These are phyloP conservation scores for Drosophila subobscura DNA, from an alignment of 1,140 invertebrate species.

Conservation along the genomic window DNA sequence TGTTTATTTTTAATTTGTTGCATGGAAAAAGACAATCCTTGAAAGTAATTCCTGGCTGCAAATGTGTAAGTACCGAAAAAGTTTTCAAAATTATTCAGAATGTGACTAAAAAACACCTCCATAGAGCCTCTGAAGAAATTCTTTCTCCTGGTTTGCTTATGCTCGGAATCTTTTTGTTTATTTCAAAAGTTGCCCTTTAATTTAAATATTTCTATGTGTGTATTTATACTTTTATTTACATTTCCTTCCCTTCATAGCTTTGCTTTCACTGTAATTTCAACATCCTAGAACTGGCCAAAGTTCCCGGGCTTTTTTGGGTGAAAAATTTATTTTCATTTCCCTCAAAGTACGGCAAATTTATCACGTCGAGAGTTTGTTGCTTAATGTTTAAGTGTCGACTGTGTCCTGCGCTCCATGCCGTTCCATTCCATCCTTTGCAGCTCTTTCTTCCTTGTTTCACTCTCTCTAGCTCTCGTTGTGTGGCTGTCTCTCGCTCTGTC, in stretches of 20 bases:
- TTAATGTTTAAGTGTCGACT: conserved; percentile 54
- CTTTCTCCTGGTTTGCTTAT: too few relatives aligned
- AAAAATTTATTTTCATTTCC: conserved; percentile 50
- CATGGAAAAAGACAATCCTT: too few relatives aligned
- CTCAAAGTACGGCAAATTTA: conserved; percentile 45
- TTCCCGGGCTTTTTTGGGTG: conserved; percentile 13
- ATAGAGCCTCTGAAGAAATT: too few relatives aligned
- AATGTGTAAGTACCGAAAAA: too few relatives aligned
- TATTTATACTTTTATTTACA: conserved; percentile 16
- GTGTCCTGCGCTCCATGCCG: conserved; percentile 1
- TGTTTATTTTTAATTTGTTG: too few relatives aligned
- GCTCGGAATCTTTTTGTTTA: too few relatives aligned
- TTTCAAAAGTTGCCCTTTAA: not conserved
- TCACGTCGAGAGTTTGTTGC: conserved; percentile 51
- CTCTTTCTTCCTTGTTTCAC: not conserved
- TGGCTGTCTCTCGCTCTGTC: conserved; percentile 1
- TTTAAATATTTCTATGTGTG: not conserved
- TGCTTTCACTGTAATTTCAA: conserved; percentile 21
- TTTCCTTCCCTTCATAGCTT: not conserved
- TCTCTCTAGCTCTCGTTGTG: too few relatives aligned
- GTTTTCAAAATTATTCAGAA: too few relatives aligned
- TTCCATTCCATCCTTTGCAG: too few relatives aligned
- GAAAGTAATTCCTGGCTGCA: too few relatives aligned
- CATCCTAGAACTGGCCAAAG: conserved; percentile 27
- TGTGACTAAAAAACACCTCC: too few relatives aligned